A percentile compares a stretch with the other conserved stretches of the same genome.
Conservation (phyloP, 2,113 vertebrate species). For the Ancistrus triradiatus region DNA sequence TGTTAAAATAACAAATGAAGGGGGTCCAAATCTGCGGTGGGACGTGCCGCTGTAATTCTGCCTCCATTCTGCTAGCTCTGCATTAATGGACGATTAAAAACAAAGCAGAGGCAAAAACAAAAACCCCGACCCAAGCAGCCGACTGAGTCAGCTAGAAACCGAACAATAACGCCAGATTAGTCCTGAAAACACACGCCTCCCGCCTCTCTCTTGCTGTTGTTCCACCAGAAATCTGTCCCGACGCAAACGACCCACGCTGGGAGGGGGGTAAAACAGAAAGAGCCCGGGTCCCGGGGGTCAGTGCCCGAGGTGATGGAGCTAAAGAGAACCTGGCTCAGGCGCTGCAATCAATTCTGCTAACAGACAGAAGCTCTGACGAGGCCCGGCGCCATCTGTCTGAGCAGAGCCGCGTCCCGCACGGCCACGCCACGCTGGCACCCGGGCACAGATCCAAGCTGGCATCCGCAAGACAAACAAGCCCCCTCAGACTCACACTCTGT, state of each 20-base stretch:
- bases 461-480: conserved; percentile 57
- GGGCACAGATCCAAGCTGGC: conserved; percentile 56
- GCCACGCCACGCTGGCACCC: conserved; percentile 52
- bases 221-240: conserved; percentile 5
- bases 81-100: conserved; percentile 51
- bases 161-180: conserved; percentile 55
- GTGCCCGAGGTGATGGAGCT: conserved; percentile 47
- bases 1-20: background rate
- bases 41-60: conserved; percentile 58
- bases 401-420: conserved; percentile 55
- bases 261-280: conserved; percentile 29
- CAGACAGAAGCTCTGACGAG: conserved; percentile 59
- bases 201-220: conserved; percentile 10
- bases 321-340: conserved; percentile 44
- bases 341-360: conserved; percentile 53
- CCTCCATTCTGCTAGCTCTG: conserved; percentile 58
- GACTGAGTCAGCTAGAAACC: conserved; percentile 52
- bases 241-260: conserved; percentile 5
- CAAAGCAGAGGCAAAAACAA: conserved; percentile 9
- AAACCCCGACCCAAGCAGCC: conserved; percentile 49
- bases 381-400: conserved; percentile 57
- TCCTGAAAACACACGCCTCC: conserved; percentile 51
- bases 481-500: conserved; percentile 54
- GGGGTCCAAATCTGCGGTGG: background rate
- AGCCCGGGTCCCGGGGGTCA: conserved; percentile 50